phyloP scores from a whole-genome alignment of 1,140 invertebrate genomes.

The Drosophila quadrilineata region DNA sequence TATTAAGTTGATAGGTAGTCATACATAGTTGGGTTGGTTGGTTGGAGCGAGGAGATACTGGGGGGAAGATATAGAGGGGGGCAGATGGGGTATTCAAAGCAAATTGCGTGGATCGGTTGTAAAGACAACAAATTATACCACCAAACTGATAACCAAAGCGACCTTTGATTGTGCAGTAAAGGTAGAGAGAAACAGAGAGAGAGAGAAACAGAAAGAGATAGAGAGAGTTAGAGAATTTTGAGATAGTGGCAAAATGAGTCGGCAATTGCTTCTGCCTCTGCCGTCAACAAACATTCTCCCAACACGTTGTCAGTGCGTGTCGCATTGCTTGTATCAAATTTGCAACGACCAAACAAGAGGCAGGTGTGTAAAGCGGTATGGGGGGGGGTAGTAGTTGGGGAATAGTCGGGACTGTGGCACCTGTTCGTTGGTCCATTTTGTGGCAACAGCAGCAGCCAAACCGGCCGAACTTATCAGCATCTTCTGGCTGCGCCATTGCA shows the following conservation, averaged over 20 bases:
- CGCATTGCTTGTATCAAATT: slow-evolving; percentile 23
- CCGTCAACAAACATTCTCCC: neutral
- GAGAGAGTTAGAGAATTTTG: too few relatives aligned
- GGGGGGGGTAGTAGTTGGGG: neutral
- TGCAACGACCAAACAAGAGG: neutral
- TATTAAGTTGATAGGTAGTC: slow-evolving; percentile 28
- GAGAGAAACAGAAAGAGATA: neutral
- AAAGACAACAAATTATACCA: slow-evolving; percentile 63
- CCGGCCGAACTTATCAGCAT: slow-evolving; percentile 71
- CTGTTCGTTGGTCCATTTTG: slow-evolving; percentile 26
- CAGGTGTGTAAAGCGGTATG: neutral
- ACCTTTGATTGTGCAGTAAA: slow-evolving; percentile 48
- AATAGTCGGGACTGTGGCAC: slow-evolving; percentile 16
- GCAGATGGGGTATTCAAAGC: slow-evolving; percentile 50
- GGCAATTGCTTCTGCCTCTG: too few relatives aligned
- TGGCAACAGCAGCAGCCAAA: slow-evolving; percentile 23
- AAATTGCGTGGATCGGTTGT: slow-evolving; percentile 62
- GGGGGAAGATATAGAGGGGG: neutral
- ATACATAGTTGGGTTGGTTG: neutral
- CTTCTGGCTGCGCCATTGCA: slow-evolving; percentile 28
- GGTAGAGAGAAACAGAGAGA: neutral
- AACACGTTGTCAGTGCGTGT: slow-evolving; percentile 53
- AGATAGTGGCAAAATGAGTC: too few relatives aligned
- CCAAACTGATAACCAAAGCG: slow-evolving; percentile 29
- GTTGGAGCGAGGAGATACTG: neutral